Conservation (phyloP, 1,140 invertebrate genomes). For the Rhagoletis zephyria region DNA sequence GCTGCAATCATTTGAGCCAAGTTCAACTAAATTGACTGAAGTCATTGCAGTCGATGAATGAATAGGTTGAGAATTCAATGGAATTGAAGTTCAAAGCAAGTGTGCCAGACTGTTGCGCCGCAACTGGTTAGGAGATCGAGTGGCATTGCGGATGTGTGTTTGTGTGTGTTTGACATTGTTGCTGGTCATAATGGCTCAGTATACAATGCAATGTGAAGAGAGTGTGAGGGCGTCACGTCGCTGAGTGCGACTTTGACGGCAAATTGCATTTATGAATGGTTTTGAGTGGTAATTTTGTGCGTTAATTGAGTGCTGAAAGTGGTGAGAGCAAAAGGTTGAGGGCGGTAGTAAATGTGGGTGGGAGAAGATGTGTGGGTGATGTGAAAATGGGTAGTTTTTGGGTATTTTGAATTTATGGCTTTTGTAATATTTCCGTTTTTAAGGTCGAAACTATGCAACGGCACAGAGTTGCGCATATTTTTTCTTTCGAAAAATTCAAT, state of each 20-base stretch:
- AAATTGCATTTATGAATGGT: slow-evolving; percentile 46
- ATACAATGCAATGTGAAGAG: neutral
- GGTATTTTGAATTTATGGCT: too few species aligned
- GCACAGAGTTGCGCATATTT: too few species aligned
- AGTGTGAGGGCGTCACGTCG: neutral
- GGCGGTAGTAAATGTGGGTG: too few species aligned
- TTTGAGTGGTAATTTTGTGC: slow-evolving; percentile 36
- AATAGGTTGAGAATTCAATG: neutral
- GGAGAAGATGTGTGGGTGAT: too few species aligned
- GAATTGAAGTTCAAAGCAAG: slow-evolving; percentile 50
- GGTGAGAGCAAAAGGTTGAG: too few species aligned
- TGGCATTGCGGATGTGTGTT: neutral
- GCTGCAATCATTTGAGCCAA: slow-evolving; percentile 35
- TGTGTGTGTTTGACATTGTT: neutral
- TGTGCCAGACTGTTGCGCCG: slow-evolving; percentile 1
- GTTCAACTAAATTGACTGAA: slow-evolving; percentile 22
- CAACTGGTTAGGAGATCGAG: neutral
- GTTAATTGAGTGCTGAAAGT: neutral
- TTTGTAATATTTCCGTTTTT: too few species aligned
- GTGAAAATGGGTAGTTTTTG: too few species aligned
- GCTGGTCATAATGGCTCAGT: neutral
- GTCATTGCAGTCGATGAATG: neutral
- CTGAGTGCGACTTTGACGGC: slow-evolving; percentile 19
- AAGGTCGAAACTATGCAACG: too few species aligned
- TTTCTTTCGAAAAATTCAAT: too few species aligned